phyloP scores from a whole-genome alignment of 2,888 invertebrate species.

The Gerris lacustris region DNA sequence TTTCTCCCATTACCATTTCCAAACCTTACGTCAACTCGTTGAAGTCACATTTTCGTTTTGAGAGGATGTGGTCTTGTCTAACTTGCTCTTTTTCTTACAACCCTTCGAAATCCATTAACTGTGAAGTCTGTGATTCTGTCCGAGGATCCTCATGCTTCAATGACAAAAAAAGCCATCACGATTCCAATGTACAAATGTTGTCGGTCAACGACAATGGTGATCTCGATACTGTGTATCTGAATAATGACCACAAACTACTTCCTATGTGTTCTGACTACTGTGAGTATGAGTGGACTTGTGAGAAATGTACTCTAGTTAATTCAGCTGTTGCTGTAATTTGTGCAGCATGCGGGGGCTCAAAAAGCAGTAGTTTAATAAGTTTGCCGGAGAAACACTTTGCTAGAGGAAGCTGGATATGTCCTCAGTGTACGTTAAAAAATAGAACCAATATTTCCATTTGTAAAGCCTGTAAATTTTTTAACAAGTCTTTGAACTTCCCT shows the following conservation, averaged over 20 bases:
- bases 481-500: conserved; percentile 33
- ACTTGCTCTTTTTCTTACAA: conserved; percentile 83
- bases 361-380: conserved; percentile 53
- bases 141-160: conserved; percentile 48
- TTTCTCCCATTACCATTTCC: neutral
- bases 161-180: conserved; percentile 48
- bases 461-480: conserved; percentile 60
- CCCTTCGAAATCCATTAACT: conserved; percentile 62
- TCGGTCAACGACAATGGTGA: conserved; percentile 20
- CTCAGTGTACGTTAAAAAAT: conserved; percentile 70
- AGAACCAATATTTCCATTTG: conserved; percentile 54
- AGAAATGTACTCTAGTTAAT: conserved; percentile 77
- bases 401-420: conserved; percentile 66
- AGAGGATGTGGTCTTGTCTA: conserved; percentile 72
- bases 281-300: conserved; percentile 61
- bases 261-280: conserved; percentile 5
- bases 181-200: conserved; percentile 38
- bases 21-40: neutral
- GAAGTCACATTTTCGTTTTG: conserved; percentile 23
- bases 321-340: conserved; percentile 57
- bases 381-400: conserved; percentile 55
- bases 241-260: conserved; percentile 21
- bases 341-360: conserved; percentile 77
- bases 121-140: conserved; percentile 67
- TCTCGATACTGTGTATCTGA: conserved; percentile 17